Base-by-base conservation (phyloP, 2,888 invertebrate species). In the Oxystoma pomonae region DNA sequence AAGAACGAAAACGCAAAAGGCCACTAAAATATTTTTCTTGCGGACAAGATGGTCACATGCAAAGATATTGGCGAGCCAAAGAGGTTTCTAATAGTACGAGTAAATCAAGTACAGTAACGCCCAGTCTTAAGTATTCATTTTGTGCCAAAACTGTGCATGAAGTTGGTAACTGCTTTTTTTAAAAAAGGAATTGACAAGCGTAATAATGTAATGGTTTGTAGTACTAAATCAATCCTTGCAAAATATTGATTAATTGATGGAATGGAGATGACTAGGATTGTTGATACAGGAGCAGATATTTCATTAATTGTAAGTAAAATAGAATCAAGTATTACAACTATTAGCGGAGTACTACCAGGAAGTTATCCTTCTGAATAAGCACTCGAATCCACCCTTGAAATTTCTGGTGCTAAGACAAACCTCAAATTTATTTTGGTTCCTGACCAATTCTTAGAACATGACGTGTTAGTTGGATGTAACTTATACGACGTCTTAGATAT, bases 251-350 rank as follows among this genome's bases (percentile, higher is more conserved):
- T 35, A 35, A 16, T 64, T 16, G 58, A 64, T 58, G 58, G 58
- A 22, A 57, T 18, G 5, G 19, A 35, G 12, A 18, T 53, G 1
- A 19, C 2, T 21, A 60, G 60, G 19, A 57, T 63, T 20, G 20
- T 63, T 51, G 64, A 64, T 52, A 64, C 64, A n/a, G 64, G 64
- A 18, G 64, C 64, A 16, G 68, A 68, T 53, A 60, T 67, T 16
- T 65, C 63, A 2, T 21, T 68, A 17, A 67, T 68, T 9, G 63
- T 67, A n/a, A 55, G 61, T 3, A 62, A 62, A 57, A 50, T 61
- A 16, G 22, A 58, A 57, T 5, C n/a, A 19, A 16, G 22, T 20
- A 20, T 19, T 60, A 60, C 60, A 21, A 55, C 55, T 9, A 61
- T 63, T 17, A 56, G 58, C 52, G 56, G 59, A 63, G 7, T 56